Evolutionary conservation across 2,797 vertebrate genomes (phyloP).

Genomic region (Ficedula albicollis): DNA sequence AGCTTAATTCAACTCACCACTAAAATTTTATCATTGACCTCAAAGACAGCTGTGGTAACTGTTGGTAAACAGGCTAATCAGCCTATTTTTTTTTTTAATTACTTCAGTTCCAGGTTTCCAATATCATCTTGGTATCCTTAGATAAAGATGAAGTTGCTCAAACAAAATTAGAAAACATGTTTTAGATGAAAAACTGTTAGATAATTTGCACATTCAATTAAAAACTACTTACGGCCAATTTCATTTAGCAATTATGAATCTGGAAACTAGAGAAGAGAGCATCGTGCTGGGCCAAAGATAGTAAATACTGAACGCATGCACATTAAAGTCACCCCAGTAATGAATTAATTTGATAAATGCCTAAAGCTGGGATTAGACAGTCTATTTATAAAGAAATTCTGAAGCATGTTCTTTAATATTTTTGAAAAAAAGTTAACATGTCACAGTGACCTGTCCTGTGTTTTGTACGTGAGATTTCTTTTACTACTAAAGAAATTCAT

Average conservation of each 20-base stretch:
- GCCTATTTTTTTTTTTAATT: not conserved
- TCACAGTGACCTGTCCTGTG: not conserved
- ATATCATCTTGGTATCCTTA: not conserved
- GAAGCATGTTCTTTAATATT: not conserved
- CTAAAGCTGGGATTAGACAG: constrained; percentile 43
- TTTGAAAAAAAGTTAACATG: not conserved
- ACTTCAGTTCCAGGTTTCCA: not conserved
- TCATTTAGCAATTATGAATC: constrained; percentile 40
- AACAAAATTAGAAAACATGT: constrained; percentile 4
- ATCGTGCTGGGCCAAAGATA: not conserved
- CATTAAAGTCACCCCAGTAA: constrained; percentile 11
- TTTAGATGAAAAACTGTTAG: constrained; percentile 13
- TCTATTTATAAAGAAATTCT: constrained; percentile 35
- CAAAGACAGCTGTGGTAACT: not conserved
- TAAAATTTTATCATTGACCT: not conserved
- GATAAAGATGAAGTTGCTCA: not conserved
- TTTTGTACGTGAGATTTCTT: not conserved
- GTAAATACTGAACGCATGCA: not conserved
- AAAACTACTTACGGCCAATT: constrained; percentile 18
- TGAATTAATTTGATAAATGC: constrained; percentile 58
- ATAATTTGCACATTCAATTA: constrained; percentile 50
- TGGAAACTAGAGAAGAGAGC: not conserved
- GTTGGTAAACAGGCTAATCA: not conserved
- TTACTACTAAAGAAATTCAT: constrained; percentile 6
- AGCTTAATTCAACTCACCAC: not conserved